Evolutionary conservation across 1,140 invertebrate genomes (phyloP).

Genomic region (Drosophila asahinai): DNA sequence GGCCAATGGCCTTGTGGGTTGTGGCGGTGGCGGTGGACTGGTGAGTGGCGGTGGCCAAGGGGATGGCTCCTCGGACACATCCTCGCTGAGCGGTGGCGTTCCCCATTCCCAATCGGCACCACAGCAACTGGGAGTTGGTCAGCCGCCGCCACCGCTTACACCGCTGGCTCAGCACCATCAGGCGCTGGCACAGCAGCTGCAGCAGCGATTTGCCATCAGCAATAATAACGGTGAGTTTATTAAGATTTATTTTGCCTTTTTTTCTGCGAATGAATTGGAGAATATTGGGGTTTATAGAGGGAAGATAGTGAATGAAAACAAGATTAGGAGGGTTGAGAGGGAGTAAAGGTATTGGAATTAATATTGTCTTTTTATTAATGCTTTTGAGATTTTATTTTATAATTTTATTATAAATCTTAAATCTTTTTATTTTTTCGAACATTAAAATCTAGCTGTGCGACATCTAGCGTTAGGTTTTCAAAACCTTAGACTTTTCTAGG

Average conservation of each 20-base stretch:
- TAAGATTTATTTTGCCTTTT: not conserved
- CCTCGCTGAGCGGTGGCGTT: conserved; percentile 69
- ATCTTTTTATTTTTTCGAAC: not conserved
- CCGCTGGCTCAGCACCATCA: conserved; percentile 84
- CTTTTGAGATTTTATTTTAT: too few species aligned
- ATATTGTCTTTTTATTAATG: too few species aligned
- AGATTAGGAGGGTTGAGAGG: too few species aligned
- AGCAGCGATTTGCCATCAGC: conserved; percentile 85
- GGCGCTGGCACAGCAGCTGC: conserved; percentile 84
- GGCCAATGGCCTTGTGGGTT: conserved; percentile 60
- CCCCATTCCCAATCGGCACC: conserved; percentile 83
- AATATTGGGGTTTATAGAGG: not conserved
- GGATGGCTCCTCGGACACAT: conserved; percentile 85
- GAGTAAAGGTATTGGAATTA: not conserved
- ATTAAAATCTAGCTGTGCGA: not conserved
- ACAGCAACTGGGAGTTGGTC: conserved; percentile 74
- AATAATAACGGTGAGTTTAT: conserved; percentile 84
- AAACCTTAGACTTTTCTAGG: not conserved
- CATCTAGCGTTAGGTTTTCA: not conserved
- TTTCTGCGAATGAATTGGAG: not conserved
- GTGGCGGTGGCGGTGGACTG: conserved; percentile 17
- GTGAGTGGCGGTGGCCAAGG: conserved; percentile 73
- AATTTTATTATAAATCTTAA: too few species aligned
- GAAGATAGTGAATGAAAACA: not conserved
- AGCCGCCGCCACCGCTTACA: conserved; percentile 72